Percentiles rank a stretch among this genome's conserved stretches.
These are phyloP conservation scores for Vesta saturnalis DNA, from an alignment of 2,888 invertebrate genomes.

Conservation along the genomic window DNA sequence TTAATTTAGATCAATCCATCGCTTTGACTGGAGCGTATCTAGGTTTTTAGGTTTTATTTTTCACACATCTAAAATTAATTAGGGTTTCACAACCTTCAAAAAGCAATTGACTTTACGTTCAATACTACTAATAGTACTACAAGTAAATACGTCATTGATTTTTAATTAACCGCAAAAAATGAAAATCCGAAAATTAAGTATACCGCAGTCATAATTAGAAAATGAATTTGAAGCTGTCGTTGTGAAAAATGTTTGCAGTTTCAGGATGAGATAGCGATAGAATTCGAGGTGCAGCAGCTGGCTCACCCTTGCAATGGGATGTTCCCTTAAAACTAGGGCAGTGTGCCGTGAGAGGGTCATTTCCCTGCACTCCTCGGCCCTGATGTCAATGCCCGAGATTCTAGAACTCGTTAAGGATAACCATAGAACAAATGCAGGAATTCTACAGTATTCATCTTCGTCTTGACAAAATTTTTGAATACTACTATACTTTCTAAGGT, in stretches of 20 bases:
- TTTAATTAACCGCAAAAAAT: no score
- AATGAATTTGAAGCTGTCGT: background rate
- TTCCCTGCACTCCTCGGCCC: slow-evolving; percentile 45
- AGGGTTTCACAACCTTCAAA: no score
- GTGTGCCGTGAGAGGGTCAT: slow-evolving; percentile 54
- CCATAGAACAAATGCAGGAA: slow-evolving; percentile 35
- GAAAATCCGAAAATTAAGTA: no score
- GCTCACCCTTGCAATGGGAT: slow-evolving; percentile 48
- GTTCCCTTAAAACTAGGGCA: slow-evolving; percentile 56
- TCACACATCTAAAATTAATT: no score
- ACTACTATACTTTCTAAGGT: background rate
- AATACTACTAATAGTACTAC: background rate
- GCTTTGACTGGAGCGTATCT: no score
- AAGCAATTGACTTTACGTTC: background rate
- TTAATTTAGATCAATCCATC: no score
- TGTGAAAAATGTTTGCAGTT: slow-evolving; percentile 13
- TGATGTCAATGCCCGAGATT: slow-evolving; percentile 52
- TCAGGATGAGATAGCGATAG: slow-evolving; percentile 23
- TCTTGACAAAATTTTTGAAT: slow-evolving; percentile 12
- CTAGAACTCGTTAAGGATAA: slow-evolving; percentile 38
- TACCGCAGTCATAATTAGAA: no score
- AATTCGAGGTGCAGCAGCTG: slow-evolving; percentile 41
- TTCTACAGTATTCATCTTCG: slow-evolving; percentile 20
- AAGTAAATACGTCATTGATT: background rate
- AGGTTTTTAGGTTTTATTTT: no score